Conservation (phyloP, 2,888 invertebrate genomes). For the Pachymerium ferrugineum region DNA sequence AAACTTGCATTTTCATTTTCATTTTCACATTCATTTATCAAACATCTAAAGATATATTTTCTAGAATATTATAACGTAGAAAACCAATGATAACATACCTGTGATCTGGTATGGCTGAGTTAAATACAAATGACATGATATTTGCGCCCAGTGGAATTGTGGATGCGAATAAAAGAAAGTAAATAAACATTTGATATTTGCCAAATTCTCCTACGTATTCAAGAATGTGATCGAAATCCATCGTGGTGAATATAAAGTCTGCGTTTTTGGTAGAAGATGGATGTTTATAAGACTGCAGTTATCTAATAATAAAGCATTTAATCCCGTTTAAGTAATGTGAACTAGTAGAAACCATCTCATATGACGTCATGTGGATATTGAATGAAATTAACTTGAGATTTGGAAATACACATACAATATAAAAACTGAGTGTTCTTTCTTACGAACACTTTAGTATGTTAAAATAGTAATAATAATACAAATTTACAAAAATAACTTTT, state of each 20-base stretch:
- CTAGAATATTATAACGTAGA: too few relatives aligned
- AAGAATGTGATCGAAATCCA: conserved; percentile 59
- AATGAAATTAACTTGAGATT: too few relatives aligned
- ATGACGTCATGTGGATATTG: too few relatives aligned
- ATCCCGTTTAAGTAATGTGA: background rate
- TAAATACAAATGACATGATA: conserved; percentile 59
- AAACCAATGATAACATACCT: too few relatives aligned
- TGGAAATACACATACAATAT: too few relatives aligned
- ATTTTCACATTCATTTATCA: conserved; percentile 55
- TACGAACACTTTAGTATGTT: too few relatives aligned
- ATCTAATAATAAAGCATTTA: background rate
- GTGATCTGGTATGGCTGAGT: conserved; percentile 57
- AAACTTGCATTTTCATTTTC: conserved; percentile 45
- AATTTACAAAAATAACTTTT: too few relatives aligned
- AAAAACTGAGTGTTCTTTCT: too few relatives aligned
- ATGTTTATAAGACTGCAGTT: too few relatives aligned
- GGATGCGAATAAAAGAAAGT: conserved; percentile 56
- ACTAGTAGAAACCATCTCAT: background rate
- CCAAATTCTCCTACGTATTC: conserved; percentile 59
- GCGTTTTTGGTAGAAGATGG: too few relatives aligned
- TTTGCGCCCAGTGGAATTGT: conserved; percentile 58
- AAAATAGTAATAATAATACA: too few relatives aligned
- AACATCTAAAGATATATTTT: conserved; percentile 48
- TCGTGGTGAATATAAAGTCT: too few relatives aligned
- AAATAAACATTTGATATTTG: conserved; percentile 55